These are phyloP conservation scores for Puntigrus tetrazona DNA, from an alignment of 2,113 vertebrate genomes.

Conservation along the genomic window DNA sequence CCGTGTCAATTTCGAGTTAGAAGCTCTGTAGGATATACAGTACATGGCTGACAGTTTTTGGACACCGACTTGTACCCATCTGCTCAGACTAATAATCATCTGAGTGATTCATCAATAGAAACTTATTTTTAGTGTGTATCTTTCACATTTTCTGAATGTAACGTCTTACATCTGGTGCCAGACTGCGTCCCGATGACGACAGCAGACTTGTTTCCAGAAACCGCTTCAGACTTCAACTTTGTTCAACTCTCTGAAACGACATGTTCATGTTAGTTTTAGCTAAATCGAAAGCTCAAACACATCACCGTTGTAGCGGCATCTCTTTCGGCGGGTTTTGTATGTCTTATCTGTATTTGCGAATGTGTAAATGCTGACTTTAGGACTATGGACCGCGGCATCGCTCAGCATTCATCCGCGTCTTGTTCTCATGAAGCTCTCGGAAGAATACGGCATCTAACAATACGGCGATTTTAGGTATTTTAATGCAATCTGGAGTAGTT, in stretches of 20 bases:
- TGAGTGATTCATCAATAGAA: neutral
- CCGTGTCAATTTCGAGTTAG: neutral
- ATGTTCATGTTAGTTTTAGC: neutral
- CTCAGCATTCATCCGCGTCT: neutral
- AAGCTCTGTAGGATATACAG: neutral
- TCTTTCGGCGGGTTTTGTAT: neutral
- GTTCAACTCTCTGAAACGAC: neutral
- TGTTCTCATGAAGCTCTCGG: neutral
- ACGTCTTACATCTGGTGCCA: neutral
- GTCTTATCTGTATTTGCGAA: neutral
- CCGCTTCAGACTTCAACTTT: neutral
- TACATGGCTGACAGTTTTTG: neutral
- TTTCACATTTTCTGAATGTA: neutral
- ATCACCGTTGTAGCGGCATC: neutral
- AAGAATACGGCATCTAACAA: neutral
- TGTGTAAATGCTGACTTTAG: neutral
- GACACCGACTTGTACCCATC: neutral
- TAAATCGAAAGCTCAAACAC: neutral
- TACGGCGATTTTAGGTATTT: neutral
- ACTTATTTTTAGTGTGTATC: neutral
- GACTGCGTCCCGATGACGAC: neutral
- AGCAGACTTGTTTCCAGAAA: slow-evolving; percentile 9
- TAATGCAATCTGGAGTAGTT: neutral
- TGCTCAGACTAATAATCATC: neutral
- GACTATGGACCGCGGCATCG: neutral